These are phyloP conservation scores for Idris sp. DNA, from an alignment of 1,140 invertebrate species.

Conservation along the genomic window DNA sequence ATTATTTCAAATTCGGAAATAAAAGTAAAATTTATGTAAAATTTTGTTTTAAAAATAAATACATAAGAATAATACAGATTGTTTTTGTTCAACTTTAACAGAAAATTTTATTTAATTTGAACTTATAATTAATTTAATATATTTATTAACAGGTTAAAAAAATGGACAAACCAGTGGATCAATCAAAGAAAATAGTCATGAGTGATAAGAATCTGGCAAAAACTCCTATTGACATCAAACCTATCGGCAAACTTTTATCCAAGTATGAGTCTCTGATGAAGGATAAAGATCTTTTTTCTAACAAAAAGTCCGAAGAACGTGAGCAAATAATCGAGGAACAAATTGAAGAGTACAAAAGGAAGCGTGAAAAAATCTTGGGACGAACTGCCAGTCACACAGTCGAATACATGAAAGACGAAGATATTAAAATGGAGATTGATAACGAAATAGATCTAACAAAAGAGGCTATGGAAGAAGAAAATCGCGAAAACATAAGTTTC, in stretches of 20 bases:
- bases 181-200: slow-evolving; percentile 59
- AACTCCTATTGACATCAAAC: slow-evolving; percentile 66
- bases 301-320: slow-evolving; percentile 64
- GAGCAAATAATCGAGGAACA: slow-evolving; percentile 73
- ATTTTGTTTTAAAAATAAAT: no score
- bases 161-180: slow-evolving; percentile 72
- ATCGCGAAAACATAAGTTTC: slow-evolving; percentile 14
- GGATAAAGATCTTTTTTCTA: slow-evolving; percentile 65
- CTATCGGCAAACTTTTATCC: slow-evolving; percentile 68
- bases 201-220: slow-evolving; percentile 50
- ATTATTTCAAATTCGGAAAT: no score
- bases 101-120: no score
- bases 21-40: no score
- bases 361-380: slow-evolving; percentile 73
- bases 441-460: slow-evolving; percentile 18
- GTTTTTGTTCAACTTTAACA: no score
- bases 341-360: slow-evolving; percentile 76
- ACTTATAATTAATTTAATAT: no score
- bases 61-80: no score
- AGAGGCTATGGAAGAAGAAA: slow-evolving; percentile 22
- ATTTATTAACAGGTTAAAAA: slow-evolving; percentile 67
- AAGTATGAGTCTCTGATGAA: slow-evolving; percentile 65
- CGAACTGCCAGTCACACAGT: slow-evolving; percentile 17
- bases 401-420: slow-evolving; percentile 31
- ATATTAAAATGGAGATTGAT: slow-evolving; percentile 51